Percentiles rank a stretch among this genome's conserved stretches.
These are phyloP conservation scores for Glaucomys volans DNA, from an alignment of 2,113 vertebrate species.

Conservation along the genomic window DNA sequence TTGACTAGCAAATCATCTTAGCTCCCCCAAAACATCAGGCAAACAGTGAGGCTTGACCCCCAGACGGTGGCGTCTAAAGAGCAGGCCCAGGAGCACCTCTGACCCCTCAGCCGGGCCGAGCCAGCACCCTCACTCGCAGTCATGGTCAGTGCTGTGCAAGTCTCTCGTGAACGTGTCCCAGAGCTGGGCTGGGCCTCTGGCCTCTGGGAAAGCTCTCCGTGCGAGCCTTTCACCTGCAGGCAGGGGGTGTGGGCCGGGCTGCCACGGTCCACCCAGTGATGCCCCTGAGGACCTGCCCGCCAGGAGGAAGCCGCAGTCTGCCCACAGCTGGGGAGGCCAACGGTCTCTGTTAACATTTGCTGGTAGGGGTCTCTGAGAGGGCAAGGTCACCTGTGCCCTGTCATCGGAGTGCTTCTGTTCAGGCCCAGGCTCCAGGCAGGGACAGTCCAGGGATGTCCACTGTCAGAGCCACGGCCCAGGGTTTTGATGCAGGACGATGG, in stretches of 20 bases:
- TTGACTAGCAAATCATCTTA: no score
- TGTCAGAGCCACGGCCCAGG: neutral
- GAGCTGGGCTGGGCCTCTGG: neutral
- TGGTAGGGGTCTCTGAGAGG: neutral
- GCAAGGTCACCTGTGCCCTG: neutral
- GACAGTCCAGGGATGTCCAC: no score
- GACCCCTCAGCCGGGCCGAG: no score
- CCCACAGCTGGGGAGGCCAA: neutral
- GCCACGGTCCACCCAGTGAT: neutral
- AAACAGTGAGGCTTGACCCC: accelerated
- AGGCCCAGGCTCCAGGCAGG: neutral
- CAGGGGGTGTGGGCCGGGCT: accelerated
- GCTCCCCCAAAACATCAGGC: neutral
- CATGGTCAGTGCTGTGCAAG: no score
- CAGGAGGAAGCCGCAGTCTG: neutral
- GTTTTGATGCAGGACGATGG: neutral
- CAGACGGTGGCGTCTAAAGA: no score
- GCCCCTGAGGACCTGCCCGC: no score
- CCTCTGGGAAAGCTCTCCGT: neutral
- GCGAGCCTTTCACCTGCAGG: neutral
- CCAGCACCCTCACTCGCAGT: no score
- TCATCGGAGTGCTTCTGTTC: no score
- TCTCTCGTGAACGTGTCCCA: no score
- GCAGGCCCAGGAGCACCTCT: no score
- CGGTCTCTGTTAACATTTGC: neutral